Conservation (phyloP, 2,113 vertebrate genomes). For the Eleginops maclovinus region DNA sequence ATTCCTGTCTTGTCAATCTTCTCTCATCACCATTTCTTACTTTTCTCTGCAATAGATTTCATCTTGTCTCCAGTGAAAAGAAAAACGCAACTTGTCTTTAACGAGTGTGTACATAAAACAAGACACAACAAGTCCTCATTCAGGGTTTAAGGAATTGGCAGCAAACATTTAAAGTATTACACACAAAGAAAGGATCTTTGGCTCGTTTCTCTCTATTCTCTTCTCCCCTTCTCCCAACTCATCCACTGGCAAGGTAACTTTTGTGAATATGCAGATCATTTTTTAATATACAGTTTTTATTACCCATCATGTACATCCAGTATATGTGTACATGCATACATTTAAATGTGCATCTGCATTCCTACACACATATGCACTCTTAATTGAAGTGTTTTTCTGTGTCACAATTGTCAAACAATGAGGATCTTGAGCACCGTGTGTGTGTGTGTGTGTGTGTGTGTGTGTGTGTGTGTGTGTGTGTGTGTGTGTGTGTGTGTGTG, state of each 20-base stretch:
- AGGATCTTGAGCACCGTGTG: conserved; percentile 37
- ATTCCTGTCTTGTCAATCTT: no score
- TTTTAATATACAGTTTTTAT: conserved; percentile 6
- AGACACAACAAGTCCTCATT: conserved; percentile 11
- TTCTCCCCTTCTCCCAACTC: conserved; percentile 16
- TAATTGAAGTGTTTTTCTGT: conserved; percentile 25
- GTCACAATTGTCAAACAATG: conserved; percentile 33
- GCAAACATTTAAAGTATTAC: conserved; percentile 37
- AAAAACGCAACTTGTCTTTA: neutral
- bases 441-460: neutral
- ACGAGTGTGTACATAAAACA: neutral
- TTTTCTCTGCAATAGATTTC: neutral
- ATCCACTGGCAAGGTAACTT: conserved; percentile 15
- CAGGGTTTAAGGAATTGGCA: conserved; percentile 5
- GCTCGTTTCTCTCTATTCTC: conserved; percentile 12
- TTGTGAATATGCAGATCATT: conserved; percentile 23
- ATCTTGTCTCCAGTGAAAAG: neutral
- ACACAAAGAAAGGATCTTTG: conserved; percentile 42
- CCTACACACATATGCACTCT: neutral
- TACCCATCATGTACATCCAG: conserved; percentile 3
- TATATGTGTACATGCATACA: conserved; percentile 12
- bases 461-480: conserved; percentile 35
- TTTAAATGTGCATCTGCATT: conserved; percentile 20
- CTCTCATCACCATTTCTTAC: conserved; percentile 15
- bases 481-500: conserved; percentile 61